phyloP scores from a whole-genome alignment of 2,888 invertebrate genomes.

The Hydropsyche betteni region DNA sequence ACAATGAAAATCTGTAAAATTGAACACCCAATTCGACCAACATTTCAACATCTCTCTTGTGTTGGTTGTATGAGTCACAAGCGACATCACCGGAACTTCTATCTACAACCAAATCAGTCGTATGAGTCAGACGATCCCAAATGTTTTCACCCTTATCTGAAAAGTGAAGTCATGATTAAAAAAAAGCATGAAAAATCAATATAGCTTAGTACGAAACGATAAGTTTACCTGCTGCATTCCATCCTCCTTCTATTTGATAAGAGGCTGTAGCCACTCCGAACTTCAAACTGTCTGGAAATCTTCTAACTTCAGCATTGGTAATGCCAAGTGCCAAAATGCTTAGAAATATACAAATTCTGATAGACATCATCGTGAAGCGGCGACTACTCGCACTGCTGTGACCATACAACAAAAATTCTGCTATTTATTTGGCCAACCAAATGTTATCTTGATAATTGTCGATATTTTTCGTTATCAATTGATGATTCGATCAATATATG shows the following conservation, averaged over 20 bases:
- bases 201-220: background rate
- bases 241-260: slow-evolving; percentile 59
- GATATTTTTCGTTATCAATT: too few species aligned
- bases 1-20: slow-evolving; percentile 68
- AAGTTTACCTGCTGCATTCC: slow-evolving; percentile 57
- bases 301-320: slow-evolving; percentile 5
- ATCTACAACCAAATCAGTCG: slow-evolving; percentile 15
- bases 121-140: slow-evolving; percentile 33
- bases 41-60: slow-evolving; percentile 60
- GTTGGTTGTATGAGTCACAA: slow-evolving; percentile 22
- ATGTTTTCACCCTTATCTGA: slow-evolving; percentile 38
- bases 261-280: slow-evolving; percentile 56
- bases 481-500: too few species aligned
- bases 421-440: too few species aligned
- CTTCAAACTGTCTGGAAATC: slow-evolving; percentile 44
- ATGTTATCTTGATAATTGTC: too few species aligned
- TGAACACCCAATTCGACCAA: slow-evolving; percentile 61
- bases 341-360: too few species aligned
- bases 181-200: background rate
- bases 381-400: too few species aligned
- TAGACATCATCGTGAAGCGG: too few species aligned
- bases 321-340: too few species aligned
- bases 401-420: too few species aligned
- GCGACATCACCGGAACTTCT: slow-evolving; percentile 29
- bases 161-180: background rate